A percentile compares a stretch with the other conserved stretches of the same genome.
phyloP scores from a whole-genome alignment of 1,140 invertebrate species.

The Procambarus clarkii region DNA sequence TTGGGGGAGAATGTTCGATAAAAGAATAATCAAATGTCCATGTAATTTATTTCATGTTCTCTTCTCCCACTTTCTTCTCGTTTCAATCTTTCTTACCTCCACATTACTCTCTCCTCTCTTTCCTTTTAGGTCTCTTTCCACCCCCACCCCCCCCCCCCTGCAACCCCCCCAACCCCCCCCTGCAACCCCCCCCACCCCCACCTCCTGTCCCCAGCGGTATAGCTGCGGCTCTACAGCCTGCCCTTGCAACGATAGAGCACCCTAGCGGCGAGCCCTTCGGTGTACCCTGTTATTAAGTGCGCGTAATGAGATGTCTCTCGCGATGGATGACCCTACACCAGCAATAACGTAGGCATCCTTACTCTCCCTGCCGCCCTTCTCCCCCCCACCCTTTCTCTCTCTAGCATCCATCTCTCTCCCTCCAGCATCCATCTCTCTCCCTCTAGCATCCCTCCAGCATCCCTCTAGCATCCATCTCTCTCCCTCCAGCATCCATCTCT shows the following conservation, averaged over 20 bases:
- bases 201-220: not conserved
- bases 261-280: not conserved
- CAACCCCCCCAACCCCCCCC: too few species aligned
- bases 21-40: too few species aligned
- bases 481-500: too few species aligned
- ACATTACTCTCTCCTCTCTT: too few species aligned
- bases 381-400: not conserved
- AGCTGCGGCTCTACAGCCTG: not conserved
- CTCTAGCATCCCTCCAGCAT: too few species aligned
- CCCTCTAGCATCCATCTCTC: not conserved
- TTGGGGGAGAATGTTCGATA: too few species aligned
- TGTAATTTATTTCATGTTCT: too few species aligned
- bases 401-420: not conserved
- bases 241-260: conserved; percentile 37
- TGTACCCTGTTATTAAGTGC: conserved; percentile 31
- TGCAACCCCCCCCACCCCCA: not conserved
- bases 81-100: too few species aligned
- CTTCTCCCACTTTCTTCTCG: too few species aligned
- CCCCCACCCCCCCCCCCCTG: too few species aligned
- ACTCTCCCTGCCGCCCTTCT: not conserved
- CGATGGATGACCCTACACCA: conserved; percentile 40
- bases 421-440: too few species aligned
- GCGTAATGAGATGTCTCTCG: conserved; percentile 42
- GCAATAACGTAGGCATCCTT: conserved; percentile 17
- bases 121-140: too few species aligned